Base-by-base conservation (phyloP, 2,888 invertebrate species). In the Nasonia oneida region DNA sequence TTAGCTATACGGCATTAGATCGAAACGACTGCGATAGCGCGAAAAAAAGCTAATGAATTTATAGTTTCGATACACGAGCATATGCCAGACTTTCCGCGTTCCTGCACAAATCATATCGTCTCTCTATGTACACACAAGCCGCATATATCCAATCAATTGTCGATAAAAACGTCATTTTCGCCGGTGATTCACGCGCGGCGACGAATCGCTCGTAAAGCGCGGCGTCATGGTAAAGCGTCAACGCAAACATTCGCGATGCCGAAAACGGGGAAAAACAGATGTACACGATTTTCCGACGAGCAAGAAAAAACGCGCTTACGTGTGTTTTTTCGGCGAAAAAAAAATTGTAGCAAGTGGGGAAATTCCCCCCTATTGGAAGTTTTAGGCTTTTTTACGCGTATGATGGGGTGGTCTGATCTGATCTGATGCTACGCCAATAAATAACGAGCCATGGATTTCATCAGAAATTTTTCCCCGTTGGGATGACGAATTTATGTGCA, bases 81-180 rank as follows among this genome's bases (percentile, higher is more conserved):
- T 84, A 84, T 84, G 79, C 64, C 77, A 18, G 42, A 33, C 14
- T 14, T 79, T 83, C n/a, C 15, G 0, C 33, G 23, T 4, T 37
- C 23, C 37, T 39, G 8, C 61, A 75, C 76, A 70, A 77, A 75
- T 81, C 71, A 77, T 80, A 64, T 57, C 18, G 10, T 14, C 5
- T 29, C 29, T 29, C 29, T 77, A n/a, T 50, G 70, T 81, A 77
- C 15, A 85, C 18, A 84, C 29, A n/a, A 33, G 6, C 39, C 29
- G 42, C 29, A 37, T 61, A n/a, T 61, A 61, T n/a, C 18, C 53
- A 37, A 85, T 85, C 47, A 71, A 77, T 77, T 50, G 81, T 71
- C 6, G 73, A 86, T 84, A 86, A 88, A 87, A 86, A 83, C 82
- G 87, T 81, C 81, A 73, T 86, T 86, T 84, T 53, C 71, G 82